Evolutionary conservation across 1,140 invertebrate genomes (phyloP).

Genomic region (Atta cephalotes): DNA sequence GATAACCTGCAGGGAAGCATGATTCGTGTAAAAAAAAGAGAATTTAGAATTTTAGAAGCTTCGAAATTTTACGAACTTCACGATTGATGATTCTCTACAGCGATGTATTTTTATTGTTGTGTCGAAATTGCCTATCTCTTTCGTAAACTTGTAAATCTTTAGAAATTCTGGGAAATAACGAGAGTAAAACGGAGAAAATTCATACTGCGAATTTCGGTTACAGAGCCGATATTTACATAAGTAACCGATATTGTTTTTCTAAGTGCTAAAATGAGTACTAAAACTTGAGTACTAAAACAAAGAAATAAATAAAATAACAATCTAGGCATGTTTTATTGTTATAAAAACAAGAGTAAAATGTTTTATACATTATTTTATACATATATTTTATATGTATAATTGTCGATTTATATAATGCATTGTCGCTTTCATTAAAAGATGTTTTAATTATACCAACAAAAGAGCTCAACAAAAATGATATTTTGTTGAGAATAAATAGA

Average conservation of each 20-base stretch:
- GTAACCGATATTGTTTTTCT: not conserved
- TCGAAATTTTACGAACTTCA: not conserved
- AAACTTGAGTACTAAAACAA: not conserved
- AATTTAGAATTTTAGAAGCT: constrained; percentile 54
- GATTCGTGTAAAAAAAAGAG: constrained; percentile 28
- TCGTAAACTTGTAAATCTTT: constrained; percentile 28
- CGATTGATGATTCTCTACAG: constrained; percentile 18
- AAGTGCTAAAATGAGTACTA: not conserved
- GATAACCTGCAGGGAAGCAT: constrained; percentile 55
- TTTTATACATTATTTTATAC: not conserved
- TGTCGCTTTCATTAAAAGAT: too few relatives aligned
- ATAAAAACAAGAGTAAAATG: not conserved
- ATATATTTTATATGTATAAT: not conserved
- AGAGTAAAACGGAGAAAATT: not conserved
- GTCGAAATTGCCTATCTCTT: not conserved
- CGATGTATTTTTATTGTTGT: constrained; percentile 15
- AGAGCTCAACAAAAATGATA: too few relatives aligned
- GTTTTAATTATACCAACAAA: too few relatives aligned
- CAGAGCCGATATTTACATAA: not conserved
- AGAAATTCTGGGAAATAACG: constrained; percentile 20
- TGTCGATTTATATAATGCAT: not conserved
- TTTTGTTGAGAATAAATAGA: too few relatives aligned
- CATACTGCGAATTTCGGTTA: not conserved
- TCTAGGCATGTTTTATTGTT: not conserved
- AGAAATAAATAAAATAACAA: not conserved